Base-by-base conservation (phyloP, 1,140 invertebrate species). In the Agrypnia vestita region DNA sequence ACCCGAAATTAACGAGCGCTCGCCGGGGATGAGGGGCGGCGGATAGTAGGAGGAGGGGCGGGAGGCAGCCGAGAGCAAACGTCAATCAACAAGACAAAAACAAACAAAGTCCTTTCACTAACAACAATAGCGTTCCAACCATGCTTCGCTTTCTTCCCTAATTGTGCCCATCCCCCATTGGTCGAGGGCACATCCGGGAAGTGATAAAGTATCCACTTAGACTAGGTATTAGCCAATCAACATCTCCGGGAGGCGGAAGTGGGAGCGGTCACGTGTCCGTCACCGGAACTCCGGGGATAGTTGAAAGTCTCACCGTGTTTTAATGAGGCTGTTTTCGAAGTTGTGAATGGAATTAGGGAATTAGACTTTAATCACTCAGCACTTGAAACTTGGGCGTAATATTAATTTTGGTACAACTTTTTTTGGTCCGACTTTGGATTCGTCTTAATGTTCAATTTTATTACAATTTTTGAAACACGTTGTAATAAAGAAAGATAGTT, bases 191-290 rank as follows among this genome's bases (percentile, higher is more conserved):
- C 61, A 74, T 73, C 76, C 80, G 80, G 75, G 64, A 81, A 78
- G 80, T 81, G 80, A 81, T 81, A 81, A 78, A 81, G 80, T 78
- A 78, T 78, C 80, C 80, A 74, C 76, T 81, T 81, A 81, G 76
- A 17, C 56, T 12, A 55, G 72, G 80, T 56, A 81, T 81, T 81
- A 81, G 71, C 74, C 76, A 78, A 81, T 81, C 80, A 81, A 76
- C 80, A 76, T 81, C 80, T 76, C 74, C 75, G 62, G 46, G 49
- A 46, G 35, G 17, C 72, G 72, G 72, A 75, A 75, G 53, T 19
- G 12, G 72, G 51, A 46, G 25, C 53, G 72, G 72, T 55, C 72
- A 75, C 64, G 64, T 69, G 64, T 69, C 64, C 44, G 64, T 69
- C 64, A 11, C 64, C 64, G 64, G 64, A 69, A 69, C 64, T 69